phyloP scores from a whole-genome alignment of 2,888 invertebrate genomes.

The Pyrocoelia pectoralis region DNA sequence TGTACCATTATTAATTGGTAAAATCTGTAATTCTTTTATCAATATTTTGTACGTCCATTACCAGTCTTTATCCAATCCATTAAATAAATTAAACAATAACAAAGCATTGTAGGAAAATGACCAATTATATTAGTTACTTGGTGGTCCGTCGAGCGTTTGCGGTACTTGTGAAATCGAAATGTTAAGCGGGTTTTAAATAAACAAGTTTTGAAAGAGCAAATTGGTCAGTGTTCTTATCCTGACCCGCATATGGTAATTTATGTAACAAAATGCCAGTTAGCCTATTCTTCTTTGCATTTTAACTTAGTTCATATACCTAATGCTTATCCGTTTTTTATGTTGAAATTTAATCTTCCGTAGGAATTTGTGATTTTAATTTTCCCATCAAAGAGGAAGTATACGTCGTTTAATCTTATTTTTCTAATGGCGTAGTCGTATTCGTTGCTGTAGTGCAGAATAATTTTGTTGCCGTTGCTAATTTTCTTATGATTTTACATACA shows the following conservation, averaged over 20 bases:
- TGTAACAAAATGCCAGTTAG: constrained; percentile 9
- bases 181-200: constrained; percentile 12
- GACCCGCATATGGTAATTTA: constrained; percentile 13
- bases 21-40: no score
- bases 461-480: background rate
- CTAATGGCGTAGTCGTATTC: background rate
- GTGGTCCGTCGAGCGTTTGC: constrained; percentile 8
- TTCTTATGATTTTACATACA: constrained; percentile 3
- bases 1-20: no score
- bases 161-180: constrained; percentile 8
- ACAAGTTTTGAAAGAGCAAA: constrained; percentile 9
- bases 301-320: constrained; percentile 2
- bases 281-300: background rate
- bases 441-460: background rate
- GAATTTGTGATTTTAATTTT: background rate
- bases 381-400: background rate
- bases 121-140: constrained; percentile 7
- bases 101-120: background rate
- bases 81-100: constrained; percentile 7
- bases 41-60: no score
- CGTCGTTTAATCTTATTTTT: background rate
- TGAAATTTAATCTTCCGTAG: background rate
- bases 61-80: no score
- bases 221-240: constrained; percentile 5
- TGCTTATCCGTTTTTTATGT: background rate